Conservation (phyloP, 2,797 vertebrate species). For the Paramormyrops hopkinsi region DNA sequence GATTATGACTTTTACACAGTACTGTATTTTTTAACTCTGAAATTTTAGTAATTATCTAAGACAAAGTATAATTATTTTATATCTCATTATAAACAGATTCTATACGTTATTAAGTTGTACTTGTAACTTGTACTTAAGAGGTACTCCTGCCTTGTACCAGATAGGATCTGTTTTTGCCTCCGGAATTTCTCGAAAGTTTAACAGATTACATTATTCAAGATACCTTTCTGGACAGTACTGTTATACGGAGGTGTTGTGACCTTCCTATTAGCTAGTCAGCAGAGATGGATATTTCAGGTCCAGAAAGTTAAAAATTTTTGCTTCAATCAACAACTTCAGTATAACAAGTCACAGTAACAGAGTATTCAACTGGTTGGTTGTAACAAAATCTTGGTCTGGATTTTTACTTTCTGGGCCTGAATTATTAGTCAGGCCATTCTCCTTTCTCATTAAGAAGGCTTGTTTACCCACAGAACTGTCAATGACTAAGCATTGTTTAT, state of each 20-base stretch:
- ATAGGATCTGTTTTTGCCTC: background rate
- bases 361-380: background rate
- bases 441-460: background rate
- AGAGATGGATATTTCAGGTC: background rate
- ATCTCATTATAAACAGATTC: background rate
- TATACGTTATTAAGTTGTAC: background rate
- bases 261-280: background rate
- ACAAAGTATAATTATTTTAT: background rate
- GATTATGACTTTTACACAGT: background rate
- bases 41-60: background rate
- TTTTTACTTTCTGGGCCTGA: background rate
- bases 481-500: background rate
- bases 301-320: background rate
- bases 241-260: background rate
- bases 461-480: background rate
- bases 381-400: background rate
- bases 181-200: background rate
- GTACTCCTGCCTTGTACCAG: background rate
- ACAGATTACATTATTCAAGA: background rate
- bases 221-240: background rate
- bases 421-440: background rate
- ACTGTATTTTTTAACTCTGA: background rate
- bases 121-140: background rate
- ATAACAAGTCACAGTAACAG: background rate
- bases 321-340: background rate